Conservation (phyloP, 1,140 invertebrate genomes). For the Drosophila athabasca region DNA sequence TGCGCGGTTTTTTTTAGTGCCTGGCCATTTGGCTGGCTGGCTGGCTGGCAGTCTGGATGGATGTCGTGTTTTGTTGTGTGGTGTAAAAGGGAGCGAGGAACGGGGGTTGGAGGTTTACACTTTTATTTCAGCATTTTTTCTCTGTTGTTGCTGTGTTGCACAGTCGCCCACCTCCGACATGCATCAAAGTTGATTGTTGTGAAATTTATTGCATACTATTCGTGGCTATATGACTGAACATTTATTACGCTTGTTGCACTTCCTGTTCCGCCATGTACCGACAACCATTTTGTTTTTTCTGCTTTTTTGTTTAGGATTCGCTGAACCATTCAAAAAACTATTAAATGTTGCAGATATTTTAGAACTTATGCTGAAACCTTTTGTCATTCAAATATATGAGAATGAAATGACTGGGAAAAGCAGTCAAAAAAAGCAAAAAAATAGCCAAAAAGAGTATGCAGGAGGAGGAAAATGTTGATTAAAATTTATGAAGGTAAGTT, state of each 20-base stretch:
- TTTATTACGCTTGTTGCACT: conserved; percentile 81
- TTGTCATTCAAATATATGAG: neutral
- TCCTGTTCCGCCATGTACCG: conserved; percentile 31
- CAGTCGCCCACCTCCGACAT: conserved; percentile 66
- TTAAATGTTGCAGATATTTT: conserved; percentile 63
- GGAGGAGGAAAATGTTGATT: conserved; percentile 44
- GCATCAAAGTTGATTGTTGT: conserved; percentile 81
- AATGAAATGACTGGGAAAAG: conserved; percentile 14
- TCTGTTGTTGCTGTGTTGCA: conserved; percentile 17
- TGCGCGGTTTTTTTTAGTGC: conserved; percentile 58
- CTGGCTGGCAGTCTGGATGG: conserved; percentile 9
- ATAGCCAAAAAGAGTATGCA: neutral
- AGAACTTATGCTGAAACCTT: conserved; percentile 25
- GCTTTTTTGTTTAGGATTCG: conserved; percentile 62
- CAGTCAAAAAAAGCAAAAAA: conserved; percentile 9
- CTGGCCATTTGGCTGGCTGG: conserved; percentile 36
- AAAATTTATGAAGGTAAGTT: conserved; percentile 59
- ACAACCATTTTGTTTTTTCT: conserved; percentile 13
- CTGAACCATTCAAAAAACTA: conserved; percentile 73
- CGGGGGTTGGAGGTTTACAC: conserved; percentile 7
- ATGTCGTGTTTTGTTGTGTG: conserved; percentile 19
- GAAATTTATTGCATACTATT: conserved; percentile 82
- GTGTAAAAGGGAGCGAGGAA: conserved; percentile 6
- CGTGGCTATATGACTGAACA: conserved; percentile 66
- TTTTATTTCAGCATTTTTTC: conserved; percentile 23